These are phyloP conservation scores for Ferrisia virgata DNA, from an alignment of 2,888 invertebrate genomes.

Conservation along the genomic window DNA sequence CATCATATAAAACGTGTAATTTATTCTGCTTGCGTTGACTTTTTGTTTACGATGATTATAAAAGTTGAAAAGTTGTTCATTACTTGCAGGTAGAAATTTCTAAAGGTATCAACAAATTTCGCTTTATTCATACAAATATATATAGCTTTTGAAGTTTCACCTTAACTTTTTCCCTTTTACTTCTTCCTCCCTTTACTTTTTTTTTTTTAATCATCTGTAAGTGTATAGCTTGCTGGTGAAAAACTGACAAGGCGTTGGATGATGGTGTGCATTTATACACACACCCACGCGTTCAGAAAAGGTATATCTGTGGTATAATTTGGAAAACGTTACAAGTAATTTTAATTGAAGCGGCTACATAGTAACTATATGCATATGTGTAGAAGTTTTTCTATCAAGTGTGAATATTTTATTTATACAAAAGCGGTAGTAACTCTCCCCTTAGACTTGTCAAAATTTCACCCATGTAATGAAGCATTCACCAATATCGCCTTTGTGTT, in stretches of 20 bases:
- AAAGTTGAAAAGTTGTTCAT: constrained; percentile 26
- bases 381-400: constrained; percentile 35
- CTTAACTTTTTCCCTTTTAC: background rate
- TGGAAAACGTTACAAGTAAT: constrained; percentile 34
- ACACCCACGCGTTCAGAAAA: too few species aligned
- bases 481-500: too few species aligned
- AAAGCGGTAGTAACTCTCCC: background rate
- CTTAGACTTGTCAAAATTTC: constrained; percentile 29
- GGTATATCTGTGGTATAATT: constrained; percentile 20
- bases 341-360: constrained; percentile 40
- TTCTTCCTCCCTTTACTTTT: background rate
- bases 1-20: background rate
- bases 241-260: too few species aligned
- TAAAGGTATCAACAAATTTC: constrained; percentile 16
- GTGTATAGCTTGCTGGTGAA: too few species aligned
- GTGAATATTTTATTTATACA: constrained; percentile 38
- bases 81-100: too few species aligned
- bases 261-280: too few species aligned
- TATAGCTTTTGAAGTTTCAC: background rate
- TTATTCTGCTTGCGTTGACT: constrained; percentile 13
- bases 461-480: constrained; percentile 22
- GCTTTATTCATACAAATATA: too few species aligned
- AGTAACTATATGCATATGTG: too few species aligned
- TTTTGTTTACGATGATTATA: background rate
- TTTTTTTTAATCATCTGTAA: too few species aligned